Evolutionary conservation across 2,888 invertebrate species (phyloP).

Genomic region (Eupithecia tripunctaria): DNA sequence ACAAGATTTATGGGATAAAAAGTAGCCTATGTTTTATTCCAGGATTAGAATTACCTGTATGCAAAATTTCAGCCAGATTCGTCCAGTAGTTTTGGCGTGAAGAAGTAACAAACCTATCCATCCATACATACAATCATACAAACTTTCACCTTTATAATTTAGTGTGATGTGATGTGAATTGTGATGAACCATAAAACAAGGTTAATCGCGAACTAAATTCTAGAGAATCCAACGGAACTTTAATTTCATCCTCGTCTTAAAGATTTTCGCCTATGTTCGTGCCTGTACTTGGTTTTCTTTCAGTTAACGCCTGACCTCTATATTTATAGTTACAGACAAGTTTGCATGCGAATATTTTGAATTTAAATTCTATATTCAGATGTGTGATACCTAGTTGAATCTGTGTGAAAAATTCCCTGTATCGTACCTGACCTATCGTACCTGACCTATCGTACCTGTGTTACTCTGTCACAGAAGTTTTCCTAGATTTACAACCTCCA

Average conservation of each 20-base stretch:
- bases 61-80: too few relatives aligned
- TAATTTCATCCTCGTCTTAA: not conserved
- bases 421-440: not conserved
- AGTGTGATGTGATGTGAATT: too few relatives aligned
- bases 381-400: not conserved
- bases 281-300: constrained; percentile 54
- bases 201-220: too few relatives aligned
- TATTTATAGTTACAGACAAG: constrained; percentile 46
- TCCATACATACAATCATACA: too few relatives aligned
- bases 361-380: constrained; percentile 22
- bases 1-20: too few relatives aligned
- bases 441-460: not conserved
- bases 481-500: too few relatives aligned
- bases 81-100: too few relatives aligned
- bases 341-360: constrained; percentile 41
- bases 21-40: too few relatives aligned
- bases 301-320: constrained; percentile 46
- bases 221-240: not conserved
- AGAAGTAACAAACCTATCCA: too few relatives aligned
- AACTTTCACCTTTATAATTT: too few relatives aligned
- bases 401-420: not conserved
- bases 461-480: not conserved
- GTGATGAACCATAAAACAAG: too few relatives aligned
- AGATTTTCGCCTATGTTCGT: constrained; percentile 28
- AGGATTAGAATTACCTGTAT: too few relatives aligned